Percentiles rank a stretch among this genome's conserved stretches.
phyloP scores from a whole-genome alignment of 2,888 invertebrate species.

The Panopea generosa region DNA sequence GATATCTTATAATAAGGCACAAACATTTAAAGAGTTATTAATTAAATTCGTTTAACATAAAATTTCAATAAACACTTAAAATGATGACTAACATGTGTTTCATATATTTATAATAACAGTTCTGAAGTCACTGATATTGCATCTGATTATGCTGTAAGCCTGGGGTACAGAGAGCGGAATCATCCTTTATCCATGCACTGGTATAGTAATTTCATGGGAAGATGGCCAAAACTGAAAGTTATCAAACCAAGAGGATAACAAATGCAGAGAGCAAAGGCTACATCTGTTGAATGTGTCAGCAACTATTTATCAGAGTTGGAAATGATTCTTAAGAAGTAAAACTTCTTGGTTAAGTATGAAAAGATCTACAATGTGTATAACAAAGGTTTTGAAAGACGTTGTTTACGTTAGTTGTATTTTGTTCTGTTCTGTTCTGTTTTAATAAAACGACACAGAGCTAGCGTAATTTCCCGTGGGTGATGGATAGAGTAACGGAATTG shows the following conservation, averaged over 20 bases:
- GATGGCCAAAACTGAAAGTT: too few species aligned
- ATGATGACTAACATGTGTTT: background rate
- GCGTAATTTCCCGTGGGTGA: too few species aligned
- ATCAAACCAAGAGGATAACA: slow-evolving; percentile 20
- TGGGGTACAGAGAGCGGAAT: slow-evolving; percentile 19
- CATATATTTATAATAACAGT: slow-evolving; percentile 1
- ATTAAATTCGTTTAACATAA: background rate
- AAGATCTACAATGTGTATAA: slow-evolving; percentile 52
- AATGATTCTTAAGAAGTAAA: slow-evolving; percentile 33
- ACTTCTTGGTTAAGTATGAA: slow-evolving; percentile 38
- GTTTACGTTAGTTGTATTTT: too few species aligned
- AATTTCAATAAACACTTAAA: background rate
- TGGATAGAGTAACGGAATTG: too few species aligned
- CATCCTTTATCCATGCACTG: slow-evolving; percentile 37
- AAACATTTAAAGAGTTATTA: background rate
- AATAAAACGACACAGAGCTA: too few species aligned
- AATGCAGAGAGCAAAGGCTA: slow-evolving; percentile 18
- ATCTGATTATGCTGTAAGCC: slow-evolving; percentile 39
- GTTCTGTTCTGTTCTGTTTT: too few species aligned
- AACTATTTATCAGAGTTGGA: slow-evolving; percentile 47
- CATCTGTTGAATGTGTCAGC: slow-evolving; percentile 17
- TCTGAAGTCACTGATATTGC: slow-evolving; percentile 43
- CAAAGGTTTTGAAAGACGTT: too few species aligned
- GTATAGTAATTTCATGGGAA: too few species aligned
- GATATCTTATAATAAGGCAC: background rate